Percentiles rank a stretch among this genome's conserved stretches.
phyloP scores from a whole-genome alignment of 2,888 invertebrate species.

The Synanthedon myopaeformis region DNA sequence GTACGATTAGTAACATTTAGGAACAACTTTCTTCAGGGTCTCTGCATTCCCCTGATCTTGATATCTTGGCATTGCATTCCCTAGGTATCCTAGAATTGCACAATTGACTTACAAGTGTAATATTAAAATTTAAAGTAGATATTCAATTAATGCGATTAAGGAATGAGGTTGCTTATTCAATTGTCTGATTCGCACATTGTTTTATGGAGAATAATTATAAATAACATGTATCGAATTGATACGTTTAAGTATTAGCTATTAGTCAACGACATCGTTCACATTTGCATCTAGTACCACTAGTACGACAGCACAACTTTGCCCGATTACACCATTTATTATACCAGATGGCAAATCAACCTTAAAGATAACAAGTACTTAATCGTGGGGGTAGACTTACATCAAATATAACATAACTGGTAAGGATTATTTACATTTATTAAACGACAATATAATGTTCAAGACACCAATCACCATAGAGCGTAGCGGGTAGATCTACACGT shows the following conservation, averaged over 20 bases:
- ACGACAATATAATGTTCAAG: conserved; percentile 4
- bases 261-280: neutral
- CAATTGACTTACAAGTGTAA: conserved; percentile 6
- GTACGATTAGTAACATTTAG: too few relatives aligned
- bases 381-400: neutral
- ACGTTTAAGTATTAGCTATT: too few relatives aligned
- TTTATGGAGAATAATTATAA: too few relatives aligned
- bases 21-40: too few relatives aligned
- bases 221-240: too few relatives aligned
- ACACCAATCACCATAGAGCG: conserved; percentile 32
- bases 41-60: too few relatives aligned
- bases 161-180: conserved; percentile 20
- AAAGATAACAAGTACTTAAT: conserved; percentile 14
- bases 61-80: too few relatives aligned
- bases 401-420: neutral
- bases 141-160: conserved; percentile 13
- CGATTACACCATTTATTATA: too few relatives aligned
- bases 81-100: conserved; percentile 14
- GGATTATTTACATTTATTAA: neutral
- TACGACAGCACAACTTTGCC: neutral
- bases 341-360: too few relatives aligned
- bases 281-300: neutral
- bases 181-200: conserved; percentile 5
- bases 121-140: conserved; percentile 1
- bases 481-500: conserved; percentile 34